These are phyloP conservation scores for Tachuris rubrigastra DNA, from an alignment of 2,113 vertebrate genomes.

Conservation along the genomic window DNA sequence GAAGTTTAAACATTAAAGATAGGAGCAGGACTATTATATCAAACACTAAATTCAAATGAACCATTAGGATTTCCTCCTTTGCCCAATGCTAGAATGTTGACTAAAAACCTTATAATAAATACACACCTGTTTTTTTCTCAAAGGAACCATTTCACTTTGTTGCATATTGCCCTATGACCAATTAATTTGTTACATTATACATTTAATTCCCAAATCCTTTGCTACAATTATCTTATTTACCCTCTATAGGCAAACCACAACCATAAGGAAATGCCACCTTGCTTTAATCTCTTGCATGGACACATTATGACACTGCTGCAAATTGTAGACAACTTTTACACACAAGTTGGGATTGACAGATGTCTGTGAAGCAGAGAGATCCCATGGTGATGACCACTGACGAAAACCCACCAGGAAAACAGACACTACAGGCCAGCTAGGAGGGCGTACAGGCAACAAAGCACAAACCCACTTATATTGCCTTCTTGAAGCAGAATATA, in stretches of 20 bases:
- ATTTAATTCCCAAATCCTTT: background rate
- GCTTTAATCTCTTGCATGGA: background rate
- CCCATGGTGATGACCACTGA: fast-evolving
- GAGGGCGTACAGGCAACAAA: background rate
- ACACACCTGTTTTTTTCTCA: background rate
- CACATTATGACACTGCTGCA: background rate
- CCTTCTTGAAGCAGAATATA: background rate
- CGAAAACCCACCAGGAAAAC: background rate
- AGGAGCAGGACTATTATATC: background rate
- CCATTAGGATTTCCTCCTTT: background rate
- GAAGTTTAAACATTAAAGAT: background rate
- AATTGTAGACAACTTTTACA: background rate
- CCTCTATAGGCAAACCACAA: background rate
- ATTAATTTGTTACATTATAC: background rate
- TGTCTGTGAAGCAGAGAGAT: background rate
- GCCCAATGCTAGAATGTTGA: background rate
- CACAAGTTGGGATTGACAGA: too few relatives aligned
- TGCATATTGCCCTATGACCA: background rate
- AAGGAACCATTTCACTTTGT: background rate
- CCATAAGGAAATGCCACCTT: background rate
- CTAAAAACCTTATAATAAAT: background rate
- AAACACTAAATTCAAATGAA: background rate
- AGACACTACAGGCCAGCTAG: background rate
- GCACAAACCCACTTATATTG: background rate
- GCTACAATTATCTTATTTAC: background rate